phyloP scores from a whole-genome alignment of 2,888 invertebrate genomes.

The Eremobia ochroleuca region DNA sequence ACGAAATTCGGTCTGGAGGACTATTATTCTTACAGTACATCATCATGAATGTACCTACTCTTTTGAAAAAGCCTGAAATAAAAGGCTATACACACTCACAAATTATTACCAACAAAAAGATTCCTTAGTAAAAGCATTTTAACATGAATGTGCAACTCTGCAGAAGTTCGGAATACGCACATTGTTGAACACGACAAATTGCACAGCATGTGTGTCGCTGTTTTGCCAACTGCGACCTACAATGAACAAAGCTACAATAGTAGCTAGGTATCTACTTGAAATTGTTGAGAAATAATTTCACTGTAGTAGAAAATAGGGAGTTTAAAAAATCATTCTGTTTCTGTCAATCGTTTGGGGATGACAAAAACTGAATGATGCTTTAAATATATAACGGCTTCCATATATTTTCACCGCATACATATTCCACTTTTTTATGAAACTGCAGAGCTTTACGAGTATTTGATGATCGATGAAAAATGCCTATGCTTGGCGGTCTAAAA shows the following conservation, averaged over 20 bases:
- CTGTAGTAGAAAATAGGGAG: conserved; percentile 19
- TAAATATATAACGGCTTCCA: not conserved
- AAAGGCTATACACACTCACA: not conserved
- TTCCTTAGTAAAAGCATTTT: conserved; percentile 25
- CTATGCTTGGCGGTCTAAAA: not conserved
- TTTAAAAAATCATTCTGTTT: not conserved
- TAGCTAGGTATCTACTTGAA: conserved; percentile 19
- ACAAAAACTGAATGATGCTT: not conserved
- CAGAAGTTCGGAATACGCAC: conserved; percentile 53
- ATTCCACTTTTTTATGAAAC: not conserved
- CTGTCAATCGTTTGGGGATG: not conserved
- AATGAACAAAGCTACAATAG: conserved; percentile 32
- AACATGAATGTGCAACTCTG: conserved; percentile 33
- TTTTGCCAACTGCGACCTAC: conserved; percentile 42
- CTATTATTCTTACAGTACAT: not conserved
- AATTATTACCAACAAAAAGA: conserved; percentile 15
- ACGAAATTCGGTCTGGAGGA: no score
- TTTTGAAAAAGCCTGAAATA: not conserved
- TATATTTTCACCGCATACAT: not conserved
- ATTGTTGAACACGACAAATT: conserved; percentile 56
- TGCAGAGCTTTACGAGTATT: not conserved
- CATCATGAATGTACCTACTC: not conserved
- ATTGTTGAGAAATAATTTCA: conserved; percentile 45
- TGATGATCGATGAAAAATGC: not conserved
- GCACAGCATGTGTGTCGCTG: conserved; percentile 41